A percentile compares a stretch with the other conserved stretches of the same genome.
Evolutionary conservation across 2,888 invertebrate species (phyloP).

Genomic region (Chironomus tentans): DNA sequence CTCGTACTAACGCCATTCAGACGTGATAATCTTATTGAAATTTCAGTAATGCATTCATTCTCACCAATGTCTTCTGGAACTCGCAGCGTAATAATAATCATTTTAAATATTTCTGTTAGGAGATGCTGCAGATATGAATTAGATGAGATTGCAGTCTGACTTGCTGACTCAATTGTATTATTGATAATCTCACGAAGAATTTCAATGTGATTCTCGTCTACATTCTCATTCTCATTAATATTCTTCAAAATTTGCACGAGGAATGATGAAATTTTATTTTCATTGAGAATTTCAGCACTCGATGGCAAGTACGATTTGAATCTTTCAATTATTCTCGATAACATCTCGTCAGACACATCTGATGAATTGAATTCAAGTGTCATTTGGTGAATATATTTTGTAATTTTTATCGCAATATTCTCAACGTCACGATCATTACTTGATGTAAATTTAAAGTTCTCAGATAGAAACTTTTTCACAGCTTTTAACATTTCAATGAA

Average conservation of each 20-base stretch:
- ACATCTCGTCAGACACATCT: conserved; percentile 35
- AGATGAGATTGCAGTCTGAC: neutral
- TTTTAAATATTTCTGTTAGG: conserved; percentile 28
- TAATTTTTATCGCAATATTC: conserved; percentile 35
- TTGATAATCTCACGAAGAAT: conserved; percentile 28
- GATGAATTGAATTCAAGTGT: conserved; percentile 35
- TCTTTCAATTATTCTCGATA: conserved; percentile 36
- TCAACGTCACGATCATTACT: conserved; percentile 33
- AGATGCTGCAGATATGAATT: conserved; percentile 27
- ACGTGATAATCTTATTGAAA: conserved; percentile 34
- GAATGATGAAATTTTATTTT: conserved; percentile 35
- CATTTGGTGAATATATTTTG: conserved; percentile 37
- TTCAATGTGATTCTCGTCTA: conserved; percentile 35
- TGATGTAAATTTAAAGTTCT: conserved; percentile 31
- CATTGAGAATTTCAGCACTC: conserved; percentile 33
- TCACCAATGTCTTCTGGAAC: conserved; percentile 27
- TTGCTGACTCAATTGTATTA: conserved; percentile 26
- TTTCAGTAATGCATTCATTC: conserved; percentile 8
- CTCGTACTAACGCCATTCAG: conserved; percentile 35
- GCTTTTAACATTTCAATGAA: conserved; percentile 36
- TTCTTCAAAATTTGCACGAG: conserved; percentile 36
- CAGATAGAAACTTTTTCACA: conserved; percentile 36
- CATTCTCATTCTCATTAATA: conserved; percentile 36
- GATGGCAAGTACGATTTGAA: conserved; percentile 37
- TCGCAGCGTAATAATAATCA: conserved; percentile 29